Evolutionary conservation across 2,888 invertebrate genomes (phyloP), one percentile per base, ranked within the genome.

Genomic region (Lepidonotus clava): DNA sequence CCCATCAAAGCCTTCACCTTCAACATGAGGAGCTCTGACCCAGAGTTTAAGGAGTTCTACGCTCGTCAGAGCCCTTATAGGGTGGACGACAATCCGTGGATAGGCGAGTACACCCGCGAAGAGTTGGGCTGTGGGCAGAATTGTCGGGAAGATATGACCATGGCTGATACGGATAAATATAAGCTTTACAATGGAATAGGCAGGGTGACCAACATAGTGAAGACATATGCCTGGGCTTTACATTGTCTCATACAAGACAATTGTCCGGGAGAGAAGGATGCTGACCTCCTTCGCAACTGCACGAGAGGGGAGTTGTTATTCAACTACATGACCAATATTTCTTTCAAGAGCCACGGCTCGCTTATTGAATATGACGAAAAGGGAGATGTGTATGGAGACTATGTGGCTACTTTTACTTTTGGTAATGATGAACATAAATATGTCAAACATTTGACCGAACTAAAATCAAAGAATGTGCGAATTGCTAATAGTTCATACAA

Each of bases 181-280:
- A 5, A 80, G 28, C 24, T 41, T 11, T 80, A 41, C 28, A 80
- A 41, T 51, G 80, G 80, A 5, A 80, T 80, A 6, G 80, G 46
- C 46, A 41, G 80, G 46, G 80, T 80, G 24, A 80, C 80, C 0
- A 21, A 24, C 6, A 41, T 80, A 0, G 80, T 80, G 1, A 80
- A 46, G 46, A 80, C 80, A 8, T 80, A 80, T 46, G 80, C 80
- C 34, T 32, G 4, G 0, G 80, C 80, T 24, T 34, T 80, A 2
- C 24, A 80, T 24, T 46, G 32, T 1, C 80, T 46, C 8, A 80
- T 80, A 8, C 6, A 46, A n/a, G 46, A 80, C n/a, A 21, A 80
- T 14, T 80, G 80, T 21, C 80, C 80, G 8, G 21, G 38, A 71
- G 71, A 21, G 0, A 46, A 46, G 6, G 41, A 6, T 80, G 51